phyloP scores from a whole-genome alignment of 2,888 invertebrate species.

The Dasypogon diadema region DNA sequence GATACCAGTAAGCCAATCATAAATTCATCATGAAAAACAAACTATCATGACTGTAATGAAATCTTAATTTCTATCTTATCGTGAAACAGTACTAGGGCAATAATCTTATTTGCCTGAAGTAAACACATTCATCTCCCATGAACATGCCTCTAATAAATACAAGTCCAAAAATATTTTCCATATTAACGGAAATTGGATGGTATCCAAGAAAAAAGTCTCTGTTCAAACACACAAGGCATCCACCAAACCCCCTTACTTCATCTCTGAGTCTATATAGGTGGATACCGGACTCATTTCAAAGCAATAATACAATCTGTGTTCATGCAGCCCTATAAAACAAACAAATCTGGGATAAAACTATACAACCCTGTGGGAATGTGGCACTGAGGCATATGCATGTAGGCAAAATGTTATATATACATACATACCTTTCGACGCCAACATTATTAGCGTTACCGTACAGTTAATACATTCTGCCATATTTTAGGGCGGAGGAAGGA shows the following conservation, averaged over 20 bases:
- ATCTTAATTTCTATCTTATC: neutral
- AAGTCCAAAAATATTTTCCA: constrained; percentile 25
- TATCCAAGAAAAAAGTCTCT: constrained; percentile 35
- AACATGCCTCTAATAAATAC: constrained; percentile 33
- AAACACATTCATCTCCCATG: constrained; percentile 17
- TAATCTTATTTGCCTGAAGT: constrained; percentile 3
- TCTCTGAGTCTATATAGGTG: neutral
- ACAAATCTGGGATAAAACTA: constrained; percentile 44
- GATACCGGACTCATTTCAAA: neutral
- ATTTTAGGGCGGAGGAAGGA: neutral
- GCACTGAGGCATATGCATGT: constrained; percentile 29
- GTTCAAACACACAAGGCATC: constrained; percentile 3
- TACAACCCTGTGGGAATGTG: constrained; percentile 29
- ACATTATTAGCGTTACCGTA: neutral
- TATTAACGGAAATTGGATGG: constrained; percentile 39
- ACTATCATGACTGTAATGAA: no score
- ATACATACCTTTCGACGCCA: neutral
- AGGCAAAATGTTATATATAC: neutral
- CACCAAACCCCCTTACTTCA: neutral
- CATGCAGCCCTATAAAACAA: constrained; percentile 30
- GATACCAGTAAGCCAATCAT: no score
- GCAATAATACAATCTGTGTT: constrained; percentile 28
- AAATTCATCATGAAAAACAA: no score
- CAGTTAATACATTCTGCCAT: neutral
- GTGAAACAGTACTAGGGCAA: neutral